A percentile compares a stretch with the other conserved stretches of the same genome.
phyloP scores from a whole-genome alignment of 2,797 vertebrate species.

The Thripadectes ignobilis region DNA sequence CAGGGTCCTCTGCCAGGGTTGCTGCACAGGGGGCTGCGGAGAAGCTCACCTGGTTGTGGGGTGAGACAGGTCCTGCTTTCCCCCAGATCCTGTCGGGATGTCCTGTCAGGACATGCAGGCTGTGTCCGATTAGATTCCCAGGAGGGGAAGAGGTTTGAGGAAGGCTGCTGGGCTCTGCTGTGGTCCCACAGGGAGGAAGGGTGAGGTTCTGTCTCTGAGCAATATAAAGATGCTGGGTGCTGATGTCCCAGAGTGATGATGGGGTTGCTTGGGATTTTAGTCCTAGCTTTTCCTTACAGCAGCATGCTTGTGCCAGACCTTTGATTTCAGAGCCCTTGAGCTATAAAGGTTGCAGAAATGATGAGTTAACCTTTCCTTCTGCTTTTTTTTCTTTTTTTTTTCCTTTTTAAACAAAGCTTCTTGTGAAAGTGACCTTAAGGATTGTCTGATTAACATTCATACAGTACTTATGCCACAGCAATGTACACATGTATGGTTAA shows the following conservation, averaged over 20 bases:
- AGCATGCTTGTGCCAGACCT: background rate
- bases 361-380: background rate
- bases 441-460: background rate
- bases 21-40: background rate
- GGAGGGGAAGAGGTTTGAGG: background rate
- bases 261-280: background rate
- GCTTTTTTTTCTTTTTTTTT: no score
- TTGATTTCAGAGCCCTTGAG: background rate
- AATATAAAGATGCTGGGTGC: background rate
- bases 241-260: background rate
- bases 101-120: background rate
- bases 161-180: accelerated
- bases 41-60: background rate
- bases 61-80: background rate
- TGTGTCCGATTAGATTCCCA: background rate
- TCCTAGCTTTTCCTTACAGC: background rate
- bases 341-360: background rate
- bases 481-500: background rate
- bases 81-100: accelerated
- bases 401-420: background rate
- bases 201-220: background rate
- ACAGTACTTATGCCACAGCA: background rate
- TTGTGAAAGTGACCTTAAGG: background rate
- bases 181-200: background rate
- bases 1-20: background rate